Evolutionary conservation across 1,140 invertebrate genomes (phyloP), one percentile per base, ranked within the genome.

Genomic region (Nilaparvata lugens): DNA sequence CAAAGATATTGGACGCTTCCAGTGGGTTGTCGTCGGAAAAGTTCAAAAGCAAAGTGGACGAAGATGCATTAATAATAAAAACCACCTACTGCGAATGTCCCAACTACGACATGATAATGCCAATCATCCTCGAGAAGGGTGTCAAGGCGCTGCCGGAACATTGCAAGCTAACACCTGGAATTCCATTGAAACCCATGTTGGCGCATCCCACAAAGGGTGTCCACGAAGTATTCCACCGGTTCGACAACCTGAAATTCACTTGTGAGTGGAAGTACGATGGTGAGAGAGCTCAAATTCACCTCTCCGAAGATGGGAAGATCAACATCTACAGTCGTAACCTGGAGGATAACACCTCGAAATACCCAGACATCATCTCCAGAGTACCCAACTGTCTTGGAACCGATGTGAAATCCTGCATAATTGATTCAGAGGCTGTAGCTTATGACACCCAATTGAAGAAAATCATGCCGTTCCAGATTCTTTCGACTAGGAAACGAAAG

Each of bases 191-290:
- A 73, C 97, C 97, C 7, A 99, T 99, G 97, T 80, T 99, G 64
- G 97, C 97, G 2, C 95, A 98, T 75, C 97, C 97, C 13, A 96
- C 96, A 0, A 94, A 93, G 75, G 94, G 94, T 2, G 84, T 93
- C 2, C 79, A 83, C 56, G 95, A 99, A 75, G 91, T 99, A 14
- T 74, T 99, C 3, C 81, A 86, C 53, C 79, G 94, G 58, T 99
- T 99, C 75, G 94, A 97, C 61, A 84, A 87, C 25, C 76, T 89
- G 65, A 86, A 90, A 69, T 99, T 99, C 70, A 98, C 96, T 2
- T 99, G 96, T 73, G 97, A 99, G 79, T 99, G 88, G 83, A 99
- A 99, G 74, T 99, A 99, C 74, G 97, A 99, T 75, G 97, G 97
- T 4, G 97, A 99, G 79, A 78, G 97, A 70, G 97, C 95, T 4